phyloP scores from a whole-genome alignment of 2,888 invertebrate species.

The Nemotelus pantherinus region DNA sequence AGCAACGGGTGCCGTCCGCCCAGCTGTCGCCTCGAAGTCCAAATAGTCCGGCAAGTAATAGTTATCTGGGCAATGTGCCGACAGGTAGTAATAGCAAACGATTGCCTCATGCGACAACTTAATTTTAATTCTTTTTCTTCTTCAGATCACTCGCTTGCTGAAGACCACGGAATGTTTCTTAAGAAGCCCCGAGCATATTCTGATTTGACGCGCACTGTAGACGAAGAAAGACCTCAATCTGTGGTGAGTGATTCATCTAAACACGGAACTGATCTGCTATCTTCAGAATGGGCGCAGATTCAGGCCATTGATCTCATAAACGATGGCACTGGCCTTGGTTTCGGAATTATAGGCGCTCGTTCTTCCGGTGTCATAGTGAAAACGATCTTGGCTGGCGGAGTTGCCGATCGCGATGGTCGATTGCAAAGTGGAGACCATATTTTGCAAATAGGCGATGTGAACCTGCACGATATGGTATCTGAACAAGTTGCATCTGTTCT shows the following conservation, averaged over 20 bases:
- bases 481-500: constrained; percentile 96
- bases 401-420: constrained; percentile 96
- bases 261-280: constrained; percentile 77
- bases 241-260: constrained; percentile 75
- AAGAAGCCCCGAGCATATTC: constrained; percentile 74
- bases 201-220: constrained; percentile 56
- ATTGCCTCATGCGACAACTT: background rate
- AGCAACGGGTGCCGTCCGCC: constrained; percentile 80
- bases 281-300: constrained; percentile 94
- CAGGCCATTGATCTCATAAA: constrained; percentile 97
- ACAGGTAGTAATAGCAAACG: constrained; percentile 45
- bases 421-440: constrained; percentile 98
- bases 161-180: constrained; percentile 60
- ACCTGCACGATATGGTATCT: constrained; percentile 96
- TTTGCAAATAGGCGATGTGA: constrained; percentile 91
- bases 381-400: constrained; percentile 96
- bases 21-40: constrained; percentile 77
- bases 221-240: constrained; percentile 70
- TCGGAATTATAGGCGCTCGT: constrained; percentile 97
- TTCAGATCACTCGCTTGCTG: constrained; percentile 46
- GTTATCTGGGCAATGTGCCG: constrained; percentile 49
- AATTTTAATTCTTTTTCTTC: constrained; percentile 28
- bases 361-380: constrained; percentile 99
- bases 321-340: constrained; percentile 97
- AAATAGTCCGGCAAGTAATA: constrained; percentile 66